These are phyloP conservation scores for Furnarius figulus DNA, from an alignment of 2,113 vertebrate species.

Conservation along the genomic window DNA sequence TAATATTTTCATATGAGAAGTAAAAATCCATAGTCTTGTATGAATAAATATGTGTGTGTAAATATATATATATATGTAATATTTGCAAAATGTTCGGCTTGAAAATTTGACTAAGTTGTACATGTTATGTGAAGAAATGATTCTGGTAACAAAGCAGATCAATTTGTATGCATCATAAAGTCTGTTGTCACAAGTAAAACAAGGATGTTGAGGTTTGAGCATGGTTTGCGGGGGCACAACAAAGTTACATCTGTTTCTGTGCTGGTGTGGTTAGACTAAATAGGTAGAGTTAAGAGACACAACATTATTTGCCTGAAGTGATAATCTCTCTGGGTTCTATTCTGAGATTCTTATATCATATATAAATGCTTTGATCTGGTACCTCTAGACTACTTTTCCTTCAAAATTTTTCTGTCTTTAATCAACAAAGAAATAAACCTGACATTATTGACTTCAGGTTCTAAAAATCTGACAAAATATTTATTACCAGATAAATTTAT, in stretches of 20 bases:
- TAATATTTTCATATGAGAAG: neutral
- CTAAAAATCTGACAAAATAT: neutral
- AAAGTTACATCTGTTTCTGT: conserved; percentile 69
- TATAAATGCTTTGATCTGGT: conserved; percentile 55
- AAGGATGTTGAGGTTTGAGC: conserved; percentile 78
- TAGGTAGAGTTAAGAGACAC: conserved; percentile 44
- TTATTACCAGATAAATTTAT: neutral
- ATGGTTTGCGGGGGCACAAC: conserved; percentile 74
- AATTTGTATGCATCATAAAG: neutral
- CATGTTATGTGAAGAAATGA: neutral
- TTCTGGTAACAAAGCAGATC: neutral
- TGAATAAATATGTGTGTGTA: neutral
- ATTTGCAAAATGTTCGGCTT: neutral
- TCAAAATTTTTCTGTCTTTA: conserved; percentile 55
- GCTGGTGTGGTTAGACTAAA: conserved; percentile 69
- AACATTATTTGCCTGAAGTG: conserved; percentile 36
- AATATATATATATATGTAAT: neutral
- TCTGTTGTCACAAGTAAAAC: conserved; percentile 33
- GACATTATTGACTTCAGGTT: neutral
- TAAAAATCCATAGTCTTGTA: neutral
- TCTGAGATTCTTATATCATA: conserved; percentile 13
- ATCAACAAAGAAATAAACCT: neutral
- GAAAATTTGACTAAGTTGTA: neutral
- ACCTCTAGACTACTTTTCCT: conserved; percentile 16
- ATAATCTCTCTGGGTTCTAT: conserved; percentile 19